Base-by-base conservation (phyloP, 2,113 vertebrate species). In the Indri indri region DNA sequence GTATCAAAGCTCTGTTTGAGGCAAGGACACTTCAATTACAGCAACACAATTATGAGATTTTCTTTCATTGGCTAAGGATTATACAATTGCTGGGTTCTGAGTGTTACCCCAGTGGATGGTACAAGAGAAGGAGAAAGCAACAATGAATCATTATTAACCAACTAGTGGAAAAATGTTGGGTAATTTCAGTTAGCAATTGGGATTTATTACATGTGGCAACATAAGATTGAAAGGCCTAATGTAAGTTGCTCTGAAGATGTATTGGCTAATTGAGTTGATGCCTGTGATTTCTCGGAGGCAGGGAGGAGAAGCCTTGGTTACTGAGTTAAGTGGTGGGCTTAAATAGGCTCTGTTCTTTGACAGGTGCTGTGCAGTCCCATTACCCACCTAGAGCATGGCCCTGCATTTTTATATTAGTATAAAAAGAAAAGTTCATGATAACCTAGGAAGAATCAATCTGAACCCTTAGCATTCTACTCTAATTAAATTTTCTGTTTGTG, bases 401-500 rank as follows among this genome's bases (percentile, higher is more conserved):
- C 18, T 9, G 5, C 12, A 8, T 8, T 1, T 16, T 34, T 27
- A 22, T 14, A 18, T 61, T 2, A 1, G 27, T 17, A 14, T 74
- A 77, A 63, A 54, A 40, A 17, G 34, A n/a, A 82, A 47, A 30
- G 2, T 13, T 34, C 30, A 9, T 10, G 37, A 25, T 11, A 66
- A 12, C 27, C 1, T 2, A 54, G 18, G 59, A 40, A 45, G 40
- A 14, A 7, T 2, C 16, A 13, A 0, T 30, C 27, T 61, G n/a
- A 18, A 14, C 10, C 27, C 79, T 8, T 3, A 18, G 27, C 14
- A 6, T 13, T 42, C 54, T 3, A 0, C 50, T 40, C 59, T 23
- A 23, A 3, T 5, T 30, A 1, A 0, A 42, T 45, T 47, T 37
- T 59, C 59, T 11, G 30, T 32, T 59, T 61, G 66, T 14, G 40